Evolutionary conservation across 2,797 vertebrate genomes (phyloP).

Genomic region (Poecilia wingei): DNA sequence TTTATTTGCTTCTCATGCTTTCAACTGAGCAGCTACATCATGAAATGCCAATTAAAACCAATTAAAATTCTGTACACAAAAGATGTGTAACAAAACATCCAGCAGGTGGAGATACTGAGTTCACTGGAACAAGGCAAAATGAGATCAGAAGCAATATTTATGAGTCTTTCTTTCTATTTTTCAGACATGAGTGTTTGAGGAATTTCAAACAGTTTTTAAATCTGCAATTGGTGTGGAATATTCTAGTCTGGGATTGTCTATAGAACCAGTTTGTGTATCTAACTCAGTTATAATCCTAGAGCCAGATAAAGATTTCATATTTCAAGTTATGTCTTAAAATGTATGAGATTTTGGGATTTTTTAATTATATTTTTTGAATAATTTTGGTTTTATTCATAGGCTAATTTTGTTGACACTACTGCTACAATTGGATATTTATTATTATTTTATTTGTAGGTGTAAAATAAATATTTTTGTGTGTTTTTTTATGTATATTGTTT

Average conservation of each 20-base stretch:
- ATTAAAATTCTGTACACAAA: not conserved
- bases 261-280: not conserved
- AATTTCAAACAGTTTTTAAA: not conserved
- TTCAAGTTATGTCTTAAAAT: not conserved
- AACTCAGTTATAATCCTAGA: not conserved
- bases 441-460: not conserved
- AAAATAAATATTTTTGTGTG: not conserved
- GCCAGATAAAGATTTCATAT: not conserved
- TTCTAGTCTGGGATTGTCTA: not conserved
- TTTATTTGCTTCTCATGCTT: not conserved
- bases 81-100: not conserved
- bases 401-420: not conserved
- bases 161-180: not conserved
- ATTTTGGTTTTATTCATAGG: not conserved
- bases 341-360: not conserved
- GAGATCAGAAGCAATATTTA: not conserved
- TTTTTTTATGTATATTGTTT: not conserved
- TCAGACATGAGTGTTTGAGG: not conserved
- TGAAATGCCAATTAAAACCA: not conserved
- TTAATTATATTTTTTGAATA: not conserved
- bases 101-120: not conserved
- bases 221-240: not conserved
- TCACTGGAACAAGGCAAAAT: not conserved
- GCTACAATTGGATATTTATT: not conserved
- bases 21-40: not conserved